Conservation (phyloP, 1,140 invertebrate genomes). For the Trichonephila clavipes region DNA sequence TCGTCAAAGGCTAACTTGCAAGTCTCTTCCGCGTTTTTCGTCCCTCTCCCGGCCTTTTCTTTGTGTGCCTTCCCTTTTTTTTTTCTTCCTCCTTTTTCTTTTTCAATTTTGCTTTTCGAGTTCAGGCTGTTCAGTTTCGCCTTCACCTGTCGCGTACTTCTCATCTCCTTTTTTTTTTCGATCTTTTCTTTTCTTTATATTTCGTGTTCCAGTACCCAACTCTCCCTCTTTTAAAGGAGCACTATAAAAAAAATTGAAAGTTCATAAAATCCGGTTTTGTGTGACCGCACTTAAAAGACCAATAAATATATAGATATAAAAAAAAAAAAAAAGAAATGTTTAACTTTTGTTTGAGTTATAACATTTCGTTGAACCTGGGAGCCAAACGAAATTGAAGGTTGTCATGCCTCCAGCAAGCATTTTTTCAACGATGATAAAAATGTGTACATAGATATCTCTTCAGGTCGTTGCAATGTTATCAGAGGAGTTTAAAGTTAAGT, state of each 20-base stretch:
- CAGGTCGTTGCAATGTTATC: no score
- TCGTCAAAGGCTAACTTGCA: neutral
- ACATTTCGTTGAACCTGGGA: neutral
- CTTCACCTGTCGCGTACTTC: slow-evolving; percentile 68
- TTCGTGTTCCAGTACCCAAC: slow-evolving; percentile 68
- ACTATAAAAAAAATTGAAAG: slow-evolving; percentile 32
- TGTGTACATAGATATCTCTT: no score
- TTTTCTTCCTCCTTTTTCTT: slow-evolving; percentile 2
- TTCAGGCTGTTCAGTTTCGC: slow-evolving; percentile 58
- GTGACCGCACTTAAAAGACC: slow-evolving; percentile 35
- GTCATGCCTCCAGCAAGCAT: neutral
- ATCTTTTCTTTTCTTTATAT: neutral
- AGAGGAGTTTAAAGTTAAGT: no score
- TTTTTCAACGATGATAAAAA: neutral
- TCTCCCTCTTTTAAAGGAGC: slow-evolving; percentile 55
- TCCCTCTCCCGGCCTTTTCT: slow-evolving; percentile 12
- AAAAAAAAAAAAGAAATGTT: neutral
- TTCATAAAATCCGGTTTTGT: slow-evolving; percentile 68
- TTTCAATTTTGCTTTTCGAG: neutral
- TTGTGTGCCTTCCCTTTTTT: neutral
- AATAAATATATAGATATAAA: neutral
- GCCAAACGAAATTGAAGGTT: neutral
- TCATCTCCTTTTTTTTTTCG: slow-evolving; percentile 1
- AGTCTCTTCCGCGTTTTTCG: slow-evolving; percentile 63
- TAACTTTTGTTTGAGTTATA: neutral